A percentile compares a stretch with the other conserved stretches of the same genome.
Conservation (phyloP, 2,888 invertebrate genomes). For the Smittia aterrima region DNA sequence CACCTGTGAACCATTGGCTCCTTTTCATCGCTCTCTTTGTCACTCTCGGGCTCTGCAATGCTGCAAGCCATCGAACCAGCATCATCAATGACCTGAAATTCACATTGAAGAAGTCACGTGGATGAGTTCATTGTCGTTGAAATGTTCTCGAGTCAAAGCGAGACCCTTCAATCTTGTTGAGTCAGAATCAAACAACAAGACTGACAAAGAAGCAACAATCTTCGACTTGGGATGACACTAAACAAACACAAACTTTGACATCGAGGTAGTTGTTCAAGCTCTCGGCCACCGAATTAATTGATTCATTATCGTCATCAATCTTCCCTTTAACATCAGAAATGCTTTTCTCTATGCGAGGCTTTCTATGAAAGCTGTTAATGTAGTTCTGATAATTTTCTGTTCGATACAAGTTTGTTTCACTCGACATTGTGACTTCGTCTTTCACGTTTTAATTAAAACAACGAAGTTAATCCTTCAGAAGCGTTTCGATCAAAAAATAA, state of each 20-base stretch:
- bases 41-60: constrained; percentile 25
- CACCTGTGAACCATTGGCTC: constrained; percentile 29
- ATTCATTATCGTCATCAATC: constrained; percentile 35
- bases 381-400: constrained; percentile 37
- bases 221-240: neutral
- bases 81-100: constrained; percentile 33
- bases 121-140: neutral
- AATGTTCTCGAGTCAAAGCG: too few species aligned
- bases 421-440: constrained; percentile 17
- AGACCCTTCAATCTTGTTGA: too few species aligned
- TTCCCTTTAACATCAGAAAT: neutral
- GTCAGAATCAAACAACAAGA: too few species aligned
- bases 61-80: constrained; percentile 29
- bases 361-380: constrained; percentile 16
- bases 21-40: neutral
- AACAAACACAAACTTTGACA: constrained; percentile 18
- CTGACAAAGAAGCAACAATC: neutral
- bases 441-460: neutral
- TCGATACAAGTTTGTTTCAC: constrained; percentile 32
- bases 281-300: constrained; percentile 39
- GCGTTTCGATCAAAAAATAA: neutral
- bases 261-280: constrained; percentile 36
- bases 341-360: constrained; percentile 1
- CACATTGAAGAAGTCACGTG: neutral
- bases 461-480: neutral